Evolutionary conservation across 1,140 invertebrate species (phyloP).

Genomic region (Pogonomyrmex californicus): DNA sequence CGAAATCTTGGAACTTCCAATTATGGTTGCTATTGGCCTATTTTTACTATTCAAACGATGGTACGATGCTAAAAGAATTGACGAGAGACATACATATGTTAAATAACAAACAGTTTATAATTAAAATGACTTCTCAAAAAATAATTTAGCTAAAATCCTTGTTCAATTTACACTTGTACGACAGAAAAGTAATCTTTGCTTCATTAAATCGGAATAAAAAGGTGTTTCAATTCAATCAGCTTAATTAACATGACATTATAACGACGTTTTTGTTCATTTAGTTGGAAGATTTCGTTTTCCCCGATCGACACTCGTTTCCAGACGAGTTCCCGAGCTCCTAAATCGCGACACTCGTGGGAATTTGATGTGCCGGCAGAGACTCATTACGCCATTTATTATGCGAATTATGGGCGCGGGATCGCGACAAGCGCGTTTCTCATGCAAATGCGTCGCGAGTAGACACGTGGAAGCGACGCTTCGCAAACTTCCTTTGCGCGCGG

Average conservation of each 20-base stretch:
- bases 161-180: neutral
- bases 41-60: neutral
- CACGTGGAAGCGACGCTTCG: neutral
- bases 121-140: neutral
- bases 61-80: neutral
- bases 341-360: slow-evolving; percentile 32
- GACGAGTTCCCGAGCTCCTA: neutral
- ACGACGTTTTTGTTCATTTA: neutral
- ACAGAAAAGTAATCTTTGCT: neutral
- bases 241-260: slow-evolving; percentile 8
- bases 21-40: neutral
- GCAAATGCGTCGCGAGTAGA: slow-evolving; percentile 13
- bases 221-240: neutral
- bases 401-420: slow-evolving; percentile 14
- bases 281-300: neutral
- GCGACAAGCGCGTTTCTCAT: slow-evolving; percentile 41
- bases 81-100: neutral
- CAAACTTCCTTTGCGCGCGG: slow-evolving; percentile 2
- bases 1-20: neutral
- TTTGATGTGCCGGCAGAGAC: neutral
- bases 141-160: neutral
- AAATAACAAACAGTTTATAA: neutral
- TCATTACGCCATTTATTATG: slow-evolving; percentile 52
- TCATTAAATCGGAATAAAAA: neutral
- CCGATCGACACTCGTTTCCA: neutral